A percentile compares a stretch with the other conserved stretches of the same genome.
These are phyloP conservation scores for Oscheius sp. DNA, from an alignment of 2,888 invertebrate species.

Conservation along the genomic window DNA sequence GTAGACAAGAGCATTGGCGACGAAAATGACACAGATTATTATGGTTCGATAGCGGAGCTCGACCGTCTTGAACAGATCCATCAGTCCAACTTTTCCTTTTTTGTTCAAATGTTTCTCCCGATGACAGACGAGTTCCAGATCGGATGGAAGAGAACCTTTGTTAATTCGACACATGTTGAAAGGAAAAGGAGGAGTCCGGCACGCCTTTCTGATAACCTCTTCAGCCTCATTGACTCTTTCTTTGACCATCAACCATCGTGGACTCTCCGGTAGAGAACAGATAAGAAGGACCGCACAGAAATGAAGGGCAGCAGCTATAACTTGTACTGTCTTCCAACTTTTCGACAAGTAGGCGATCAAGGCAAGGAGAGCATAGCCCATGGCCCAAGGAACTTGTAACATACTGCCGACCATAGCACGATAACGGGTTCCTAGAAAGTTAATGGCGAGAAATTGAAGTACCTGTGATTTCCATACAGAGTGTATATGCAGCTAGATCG, in stretches of 20 bases:
- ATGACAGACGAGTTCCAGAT: slow-evolving; percentile 67
- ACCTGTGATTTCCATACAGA: slow-evolving; percentile 70
- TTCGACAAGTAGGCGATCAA: slow-evolving; percentile 67
- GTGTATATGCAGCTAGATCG: slow-evolving; percentile 70
- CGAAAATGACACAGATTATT: slow-evolving; percentile 68
- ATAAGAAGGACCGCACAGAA: slow-evolving; percentile 66
- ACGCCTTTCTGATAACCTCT: slow-evolving; percentile 67
- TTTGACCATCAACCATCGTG: slow-evolving; percentile 68
- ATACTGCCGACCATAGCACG: slow-evolving; percentile 69
- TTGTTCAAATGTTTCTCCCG: slow-evolving; percentile 61
- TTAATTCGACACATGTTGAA: slow-evolving; percentile 66
- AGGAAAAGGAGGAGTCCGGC: slow-evolving; percentile 68
- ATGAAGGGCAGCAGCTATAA: slow-evolving; percentile 68
- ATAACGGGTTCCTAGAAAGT: slow-evolving; percentile 69
- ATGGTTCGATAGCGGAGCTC: slow-evolving; percentile 60
- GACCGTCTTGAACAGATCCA: slow-evolving; percentile 45
- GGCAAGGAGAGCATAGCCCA: slow-evolving; percentile 69
- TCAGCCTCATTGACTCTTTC: slow-evolving; percentile 70
- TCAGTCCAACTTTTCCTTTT: slow-evolving; percentile 47
- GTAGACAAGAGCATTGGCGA: slow-evolving; percentile 70
- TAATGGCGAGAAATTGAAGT: slow-evolving; percentile 39
- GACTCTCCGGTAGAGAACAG: slow-evolving; percentile 69
- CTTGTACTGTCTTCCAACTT: slow-evolving; percentile 69
- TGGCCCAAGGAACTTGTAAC: slow-evolving; percentile 70
- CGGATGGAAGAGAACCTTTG: slow-evolving; percentile 66